These are phyloP conservation scores for Digitonthophagus gazella DNA, from an alignment of 2,888 invertebrate species.

Conservation along the genomic window DNA sequence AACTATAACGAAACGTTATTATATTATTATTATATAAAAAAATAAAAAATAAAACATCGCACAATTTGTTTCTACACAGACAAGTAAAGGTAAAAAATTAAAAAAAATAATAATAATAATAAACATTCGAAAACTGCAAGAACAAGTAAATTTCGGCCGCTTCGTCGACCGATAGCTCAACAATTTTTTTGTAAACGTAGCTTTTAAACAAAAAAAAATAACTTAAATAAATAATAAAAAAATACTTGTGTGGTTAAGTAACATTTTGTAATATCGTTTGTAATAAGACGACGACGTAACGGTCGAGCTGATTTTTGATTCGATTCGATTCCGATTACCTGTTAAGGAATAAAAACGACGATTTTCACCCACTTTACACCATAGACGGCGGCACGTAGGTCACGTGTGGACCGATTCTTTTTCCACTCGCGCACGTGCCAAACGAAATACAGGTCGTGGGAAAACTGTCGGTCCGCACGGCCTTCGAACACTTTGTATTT, in stretches of 20 bases:
- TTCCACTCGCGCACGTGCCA: conserved; percentile 2
- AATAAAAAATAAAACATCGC: conserved; percentile 8
- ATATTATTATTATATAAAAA: not conserved
- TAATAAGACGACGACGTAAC: not conserved
- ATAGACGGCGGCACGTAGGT: not conserved
- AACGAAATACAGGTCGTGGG: conserved; percentile 1
- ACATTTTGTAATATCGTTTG: not conserved
- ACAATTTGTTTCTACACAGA: conserved; percentile 13
- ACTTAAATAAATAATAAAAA: not conserved
- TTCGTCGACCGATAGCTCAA: conserved; percentile 8
- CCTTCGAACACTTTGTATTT: not conserved
- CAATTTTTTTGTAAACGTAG: not conserved
- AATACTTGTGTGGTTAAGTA: not conserved
- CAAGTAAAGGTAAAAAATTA: not conserved
- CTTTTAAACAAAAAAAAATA: not conserved
- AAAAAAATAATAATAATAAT: no score
- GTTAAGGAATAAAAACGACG: not conserved
- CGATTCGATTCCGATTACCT: not conserved
- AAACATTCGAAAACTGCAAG: conserved; percentile 5
- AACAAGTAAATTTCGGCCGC: conserved; percentile 2
- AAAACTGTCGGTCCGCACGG: not conserved
- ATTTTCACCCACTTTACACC: not conserved
- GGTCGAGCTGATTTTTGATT: not conserved
- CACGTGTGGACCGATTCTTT: not conserved
- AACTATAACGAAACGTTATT: not conserved